These are phyloP conservation scores for Aplysina aerophoba DNA, from an alignment of 37 sponge, comb jelly and placozoan genomes.

Conservation along the genomic window DNA sequence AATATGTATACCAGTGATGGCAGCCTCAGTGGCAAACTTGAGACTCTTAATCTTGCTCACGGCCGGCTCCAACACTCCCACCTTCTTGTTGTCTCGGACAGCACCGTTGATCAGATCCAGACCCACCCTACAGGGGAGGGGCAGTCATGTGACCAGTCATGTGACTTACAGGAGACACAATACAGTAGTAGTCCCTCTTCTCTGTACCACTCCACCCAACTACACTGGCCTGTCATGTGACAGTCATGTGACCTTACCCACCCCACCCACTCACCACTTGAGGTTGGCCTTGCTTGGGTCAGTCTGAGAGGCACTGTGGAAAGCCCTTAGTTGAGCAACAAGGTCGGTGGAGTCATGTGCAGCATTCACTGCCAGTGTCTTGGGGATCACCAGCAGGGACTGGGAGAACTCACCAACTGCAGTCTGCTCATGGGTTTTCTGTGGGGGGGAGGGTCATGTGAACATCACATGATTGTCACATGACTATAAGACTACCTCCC, in stretches of 20 bases:
- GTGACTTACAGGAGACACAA: too few relatives aligned
- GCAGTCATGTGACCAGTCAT: background rate
- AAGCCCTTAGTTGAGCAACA: slow-evolving; percentile 94
- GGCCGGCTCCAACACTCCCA: slow-evolving; percentile 96
- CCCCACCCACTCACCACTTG: slow-evolving; percentile 77
- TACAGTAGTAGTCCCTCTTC: too few relatives aligned
- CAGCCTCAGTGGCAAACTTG: slow-evolving; percentile 99
- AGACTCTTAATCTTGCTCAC: slow-evolving; percentile 95
- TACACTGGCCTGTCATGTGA: too few relatives aligned
- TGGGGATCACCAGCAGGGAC: slow-evolving; percentile 94
- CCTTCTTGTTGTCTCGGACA: slow-evolving; percentile 88
- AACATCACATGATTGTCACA: too few relatives aligned
- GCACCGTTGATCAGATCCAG: slow-evolving; percentile 81
- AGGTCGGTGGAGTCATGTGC: slow-evolving; percentile 99
- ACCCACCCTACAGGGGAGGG: slow-evolving; percentile 76
- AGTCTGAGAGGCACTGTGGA: slow-evolving; percentile 95
- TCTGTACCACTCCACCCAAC: too few relatives aligned
- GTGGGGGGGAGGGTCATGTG: background rate
- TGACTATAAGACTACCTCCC: slow-evolving; percentile 79
- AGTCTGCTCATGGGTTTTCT: slow-evolving; percentile 97
- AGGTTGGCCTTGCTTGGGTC: slow-evolving; percentile 73
- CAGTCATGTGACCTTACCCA: too few relatives aligned
- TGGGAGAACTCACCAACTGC: slow-evolving; percentile 95
- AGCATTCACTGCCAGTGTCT: slow-evolving; percentile 96
- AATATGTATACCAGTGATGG: slow-evolving; percentile 97